phyloP scores from a whole-genome alignment of 53 echinoderm and acorn worm species.

The Actinopyga echinites region DNA sequence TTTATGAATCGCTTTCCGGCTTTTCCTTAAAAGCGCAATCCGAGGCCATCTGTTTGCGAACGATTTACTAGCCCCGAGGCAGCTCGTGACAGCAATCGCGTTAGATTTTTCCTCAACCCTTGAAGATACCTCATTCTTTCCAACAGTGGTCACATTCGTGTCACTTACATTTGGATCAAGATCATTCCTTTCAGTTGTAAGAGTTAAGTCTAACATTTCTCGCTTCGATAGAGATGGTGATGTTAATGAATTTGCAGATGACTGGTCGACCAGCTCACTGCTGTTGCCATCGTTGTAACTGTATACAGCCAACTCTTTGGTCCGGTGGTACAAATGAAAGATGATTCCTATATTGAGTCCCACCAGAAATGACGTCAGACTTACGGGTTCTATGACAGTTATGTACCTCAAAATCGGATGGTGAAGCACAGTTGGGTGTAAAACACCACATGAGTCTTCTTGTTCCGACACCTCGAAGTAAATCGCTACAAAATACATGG shows the following conservation, averaged over 20 bases:
- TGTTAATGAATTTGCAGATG: neutral
- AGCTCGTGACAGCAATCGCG: no score
- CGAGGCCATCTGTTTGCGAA: no score
- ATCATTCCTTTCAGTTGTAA: no score
- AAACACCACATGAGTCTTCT: slow-evolving; percentile 7
- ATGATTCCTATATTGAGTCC: slow-evolving; percentile 6
- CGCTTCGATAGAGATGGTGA: no score
- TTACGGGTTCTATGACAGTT: neutral
- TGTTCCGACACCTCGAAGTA: neutral
- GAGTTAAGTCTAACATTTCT: no score
- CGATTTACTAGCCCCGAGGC: no score
- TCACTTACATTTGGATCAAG: no score
- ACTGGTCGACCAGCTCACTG: neutral
- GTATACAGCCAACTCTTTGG: neutral
- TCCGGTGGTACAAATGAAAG: neutral
- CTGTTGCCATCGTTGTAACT: neutral
- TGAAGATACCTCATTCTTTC: no score
- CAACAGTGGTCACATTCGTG: no score
- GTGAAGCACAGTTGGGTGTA: neutral
- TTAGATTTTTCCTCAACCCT: no score
- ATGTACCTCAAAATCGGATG: neutral
- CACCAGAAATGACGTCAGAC: neutral
- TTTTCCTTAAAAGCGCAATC: slow-evolving; percentile 6
- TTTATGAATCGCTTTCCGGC: slow-evolving; percentile 27
- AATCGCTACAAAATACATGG: neutral